Base-by-base conservation (phyloP, 2,797 vertebrate genomes). In the Argya squamiceps region DNA sequence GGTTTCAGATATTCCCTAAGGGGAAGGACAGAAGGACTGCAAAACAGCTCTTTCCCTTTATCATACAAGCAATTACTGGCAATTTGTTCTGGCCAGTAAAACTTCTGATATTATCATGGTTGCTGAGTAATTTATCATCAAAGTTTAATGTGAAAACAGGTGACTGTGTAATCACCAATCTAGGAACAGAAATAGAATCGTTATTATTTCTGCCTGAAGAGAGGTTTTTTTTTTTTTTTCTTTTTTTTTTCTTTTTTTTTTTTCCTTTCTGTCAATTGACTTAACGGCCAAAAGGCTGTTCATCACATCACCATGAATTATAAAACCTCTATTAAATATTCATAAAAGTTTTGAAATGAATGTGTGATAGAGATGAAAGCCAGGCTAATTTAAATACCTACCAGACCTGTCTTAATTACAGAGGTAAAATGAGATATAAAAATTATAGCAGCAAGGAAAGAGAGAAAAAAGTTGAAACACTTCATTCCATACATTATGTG, bases 31-130 rank as follows among this genome's bases (percentile, higher is more conserved):
- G 92, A 88, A 96, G 93, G 71, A 93, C 96, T 95, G 63, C 53
- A 74, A 98, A 94, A 96, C 82, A 97, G 88, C 83, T 89, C 70
- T 97, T 97, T 97, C 93, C 97, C 96, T 98, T 98, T 98, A 98
- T 98, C 98, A 97, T 97, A 93, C 95, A 78, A 98, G 98, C 98
- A 98, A 98, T 98, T 98, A 98, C 98, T 97, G 97, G 95, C 97
- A 98, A 98, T 98, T 98, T 98, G 98, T 98, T 98, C 98, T 98
- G 98, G 98, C 97, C 98, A 98, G 98, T 98, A 98, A 98, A 98
- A 98, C 97, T 98, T 98, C 97, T 98, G 98, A 98, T 98, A 98
- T 98, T 97, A 98, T 98, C 98, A 97, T 98, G 98, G 98, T 98
- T 98, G 98, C 97, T 98, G 98, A 98, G 98, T 98, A 98, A 98